These are phyloP conservation scores for Trilocha varians DNA, from an alignment of 2,888 invertebrate species.

Conservation along the genomic window DNA sequence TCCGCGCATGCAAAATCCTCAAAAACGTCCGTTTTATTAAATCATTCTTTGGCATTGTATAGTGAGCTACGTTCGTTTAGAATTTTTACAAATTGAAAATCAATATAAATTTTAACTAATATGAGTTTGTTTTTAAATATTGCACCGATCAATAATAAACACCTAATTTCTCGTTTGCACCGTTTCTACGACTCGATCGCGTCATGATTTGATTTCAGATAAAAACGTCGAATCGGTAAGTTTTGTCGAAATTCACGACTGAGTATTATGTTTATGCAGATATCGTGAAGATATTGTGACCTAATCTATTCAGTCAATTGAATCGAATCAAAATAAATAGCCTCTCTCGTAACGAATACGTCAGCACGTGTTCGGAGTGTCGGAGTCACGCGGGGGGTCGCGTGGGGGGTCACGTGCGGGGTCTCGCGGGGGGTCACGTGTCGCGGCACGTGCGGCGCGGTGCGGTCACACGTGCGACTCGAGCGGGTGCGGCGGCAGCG, in stretches of 20 bases:
- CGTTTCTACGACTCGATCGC: not conserved
- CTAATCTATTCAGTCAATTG: constrained; percentile 71
- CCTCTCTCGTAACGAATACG: constrained; percentile 54
- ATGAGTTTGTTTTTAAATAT: not conserved
- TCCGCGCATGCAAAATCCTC: constrained; percentile 40
- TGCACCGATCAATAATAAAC: constrained; percentile 4
- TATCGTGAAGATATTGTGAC: constrained; percentile 55
- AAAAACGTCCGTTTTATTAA: constrained; percentile 36
- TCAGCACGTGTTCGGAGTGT: constrained; percentile 14
- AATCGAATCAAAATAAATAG: constrained; percentile 67
- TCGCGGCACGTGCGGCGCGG: constrained; percentile 6
- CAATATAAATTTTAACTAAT: constrained; percentile 13
- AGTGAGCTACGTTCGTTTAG: constrained; percentile 59
- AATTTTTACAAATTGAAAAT: constrained; percentile 30
- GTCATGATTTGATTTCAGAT: not conserved
- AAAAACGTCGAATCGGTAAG: not conserved
- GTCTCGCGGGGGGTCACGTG: not conserved
- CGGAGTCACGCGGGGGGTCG: constrained; percentile 25
- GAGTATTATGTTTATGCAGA: constrained; percentile 54
- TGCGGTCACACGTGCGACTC: constrained; percentile 32
- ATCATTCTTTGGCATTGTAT: constrained; percentile 70
- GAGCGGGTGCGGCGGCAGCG: constrained; percentile 42
- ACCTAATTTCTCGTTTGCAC: not conserved
- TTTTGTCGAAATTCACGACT: constrained; percentile 13
- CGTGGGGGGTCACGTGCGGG: not conserved